Percentiles rank a stretch among this genome's conserved stretches.
These are phyloP conservation scores for Euplexia lucipara DNA, from an alignment of 2,888 invertebrate genomes.

Conservation along the genomic window DNA sequence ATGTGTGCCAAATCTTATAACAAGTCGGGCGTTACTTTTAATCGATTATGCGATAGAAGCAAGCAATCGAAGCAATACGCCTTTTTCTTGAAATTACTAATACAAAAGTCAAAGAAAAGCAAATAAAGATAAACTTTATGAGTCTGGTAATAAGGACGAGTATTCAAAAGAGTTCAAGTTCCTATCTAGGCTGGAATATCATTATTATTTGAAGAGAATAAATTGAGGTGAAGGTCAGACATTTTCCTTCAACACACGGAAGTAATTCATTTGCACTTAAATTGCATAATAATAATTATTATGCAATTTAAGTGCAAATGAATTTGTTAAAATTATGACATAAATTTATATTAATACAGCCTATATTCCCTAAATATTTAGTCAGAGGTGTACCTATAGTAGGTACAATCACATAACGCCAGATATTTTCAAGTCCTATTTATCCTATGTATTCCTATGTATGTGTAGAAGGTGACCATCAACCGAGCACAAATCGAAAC, in stretches of 20 bases:
- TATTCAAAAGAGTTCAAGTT: background rate
- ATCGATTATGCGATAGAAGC: slow-evolving; percentile 7
- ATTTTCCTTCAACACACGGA: slow-evolving; percentile 2
- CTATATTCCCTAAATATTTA: too few species aligned
- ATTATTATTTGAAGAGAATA: background rate
- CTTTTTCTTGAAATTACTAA: too few species aligned
- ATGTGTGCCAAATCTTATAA: slow-evolving; percentile 13
- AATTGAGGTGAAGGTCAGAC: background rate
- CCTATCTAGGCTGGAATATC: background rate
- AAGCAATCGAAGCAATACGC: too few species aligned
- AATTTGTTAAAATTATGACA: background rate
- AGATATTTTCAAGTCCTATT: too few species aligned
- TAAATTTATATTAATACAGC: background rate
- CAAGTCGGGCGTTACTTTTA: slow-evolving; percentile 5
- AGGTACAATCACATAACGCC: too few species aligned
- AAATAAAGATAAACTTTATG: background rate
- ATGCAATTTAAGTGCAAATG: too few species aligned
- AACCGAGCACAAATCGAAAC: too few species aligned
- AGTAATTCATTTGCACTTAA: slow-evolving; percentile 4
- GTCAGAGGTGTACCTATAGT: too few species aligned
- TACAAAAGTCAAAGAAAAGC: too few species aligned
- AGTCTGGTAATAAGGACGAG: background rate
- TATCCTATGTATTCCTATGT: too few species aligned
- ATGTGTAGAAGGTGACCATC: too few species aligned
- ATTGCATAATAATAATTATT: background rate